These are phyloP conservation scores for Zeus faber DNA, from an alignment of 2,113 vertebrate species.

Conservation along the genomic window DNA sequence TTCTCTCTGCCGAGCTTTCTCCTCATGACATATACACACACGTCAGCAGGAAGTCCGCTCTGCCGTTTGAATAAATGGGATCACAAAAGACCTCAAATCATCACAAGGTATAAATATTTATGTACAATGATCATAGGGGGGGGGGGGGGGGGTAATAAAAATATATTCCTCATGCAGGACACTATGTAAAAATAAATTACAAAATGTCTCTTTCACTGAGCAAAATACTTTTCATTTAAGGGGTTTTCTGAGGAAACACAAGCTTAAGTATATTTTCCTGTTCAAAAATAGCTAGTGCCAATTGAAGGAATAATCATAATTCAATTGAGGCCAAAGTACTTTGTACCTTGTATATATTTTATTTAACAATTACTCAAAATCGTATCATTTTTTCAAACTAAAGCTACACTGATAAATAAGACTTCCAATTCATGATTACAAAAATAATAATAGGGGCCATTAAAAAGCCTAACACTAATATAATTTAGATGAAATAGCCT, in stretches of 20 bases:
- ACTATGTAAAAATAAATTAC: conserved; percentile 72
- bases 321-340: conserved; percentile 46
- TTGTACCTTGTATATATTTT: conserved; percentile 50
- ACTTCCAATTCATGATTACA: conserved; percentile 28
- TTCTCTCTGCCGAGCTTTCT: too few relatives aligned
- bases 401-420: conserved; percentile 34
- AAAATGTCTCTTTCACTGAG: conserved; percentile 67
- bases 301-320: conserved; percentile 44
- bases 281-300: conserved; percentile 51
- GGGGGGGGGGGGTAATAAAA: conserved; percentile 56
- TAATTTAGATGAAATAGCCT: conserved; percentile 54
- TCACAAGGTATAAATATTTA: conserved; percentile 65
- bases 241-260: conserved; percentile 47
- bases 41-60: conserved; percentile 31
- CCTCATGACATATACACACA: too few relatives aligned
- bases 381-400: conserved; percentile 11
- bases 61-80: conserved; percentile 37
- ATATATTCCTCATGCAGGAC: conserved; percentile 62
- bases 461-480: conserved; percentile 11
- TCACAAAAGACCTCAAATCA: conserved; percentile 38
- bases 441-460: conserved; percentile 13
- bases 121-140: conserved; percentile 50
- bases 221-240: conserved; percentile 67
- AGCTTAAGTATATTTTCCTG: conserved; percentile 35
- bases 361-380: conserved; percentile 33